phyloP scores from a whole-genome alignment of 2,888 invertebrate species.

The Drosophila helvetica region DNA sequence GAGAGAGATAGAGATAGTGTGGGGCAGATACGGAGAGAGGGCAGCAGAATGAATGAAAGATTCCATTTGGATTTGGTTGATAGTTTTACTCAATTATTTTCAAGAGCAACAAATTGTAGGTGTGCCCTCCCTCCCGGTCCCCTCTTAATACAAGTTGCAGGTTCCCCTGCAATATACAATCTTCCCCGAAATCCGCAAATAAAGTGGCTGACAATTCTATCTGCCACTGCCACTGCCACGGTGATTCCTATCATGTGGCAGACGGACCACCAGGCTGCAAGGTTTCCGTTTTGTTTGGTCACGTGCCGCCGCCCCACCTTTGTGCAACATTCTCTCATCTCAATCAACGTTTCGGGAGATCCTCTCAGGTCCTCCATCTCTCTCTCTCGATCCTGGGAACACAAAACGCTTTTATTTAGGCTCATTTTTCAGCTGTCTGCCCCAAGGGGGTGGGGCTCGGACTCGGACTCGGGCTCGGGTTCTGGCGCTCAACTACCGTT shows the following conservation, averaged over 20 bases:
- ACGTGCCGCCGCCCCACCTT: slow-evolving; percentile 5
- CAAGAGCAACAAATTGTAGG: too few relatives aligned
- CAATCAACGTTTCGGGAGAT: slow-evolving; percentile 25
- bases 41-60: too few relatives aligned
- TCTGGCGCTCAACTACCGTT: slow-evolving; percentile 54
- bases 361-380: not conserved
- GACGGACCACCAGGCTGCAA: not conserved
- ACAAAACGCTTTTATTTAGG: slow-evolving; percentile 36
- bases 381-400: slow-evolving; percentile 4
- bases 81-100: too few relatives aligned
- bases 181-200: not conserved
- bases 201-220: not conserved
- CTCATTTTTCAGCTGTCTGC: slow-evolving; percentile 61
- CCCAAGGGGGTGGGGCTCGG: slow-evolving; percentile 27
- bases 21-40: not conserved
- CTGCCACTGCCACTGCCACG: too few relatives aligned
- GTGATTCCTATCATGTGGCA: not conserved
- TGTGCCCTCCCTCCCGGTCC: too few relatives aligned
- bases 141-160: too few relatives aligned
- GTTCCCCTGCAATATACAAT: not conserved
- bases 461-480: slow-evolving; percentile 6
- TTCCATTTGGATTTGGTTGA: too few relatives aligned
- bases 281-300: slow-evolving; percentile 1
- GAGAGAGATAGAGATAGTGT: too few relatives aligned
- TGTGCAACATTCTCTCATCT: slow-evolving; percentile 8